Conservation (phyloP, 2,888 invertebrate species). For the Euproctis similis region DNA sequence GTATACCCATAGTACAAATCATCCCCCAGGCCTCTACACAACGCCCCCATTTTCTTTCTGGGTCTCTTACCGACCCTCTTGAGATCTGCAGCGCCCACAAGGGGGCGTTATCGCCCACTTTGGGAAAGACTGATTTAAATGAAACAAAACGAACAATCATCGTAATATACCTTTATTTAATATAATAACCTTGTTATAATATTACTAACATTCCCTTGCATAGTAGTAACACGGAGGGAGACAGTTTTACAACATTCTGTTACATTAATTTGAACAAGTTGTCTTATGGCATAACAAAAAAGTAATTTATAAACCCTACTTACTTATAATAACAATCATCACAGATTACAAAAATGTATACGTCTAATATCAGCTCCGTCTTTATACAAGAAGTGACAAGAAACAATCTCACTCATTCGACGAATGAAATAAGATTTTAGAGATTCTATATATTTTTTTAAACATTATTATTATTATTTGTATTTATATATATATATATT, state of each 20-base stretch:
- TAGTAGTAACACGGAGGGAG: background rate
- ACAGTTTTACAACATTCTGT: conserved; percentile 4
- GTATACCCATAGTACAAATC: no score
- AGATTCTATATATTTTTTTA: no score
- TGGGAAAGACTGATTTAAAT: no score
- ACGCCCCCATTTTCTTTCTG: no score
- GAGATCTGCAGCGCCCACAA: no score
- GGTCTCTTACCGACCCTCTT: no score
- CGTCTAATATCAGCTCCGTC: conserved; percentile 16
- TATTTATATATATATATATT: no score
- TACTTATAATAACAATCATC: conserved; percentile 63
- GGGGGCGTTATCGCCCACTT: no score
- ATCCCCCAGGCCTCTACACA: no score
- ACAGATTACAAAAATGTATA: conserved; percentile 48
- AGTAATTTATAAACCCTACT: conserved; percentile 32
- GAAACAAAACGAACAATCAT: conserved; percentile 6
- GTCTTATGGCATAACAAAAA: conserved; percentile 40
- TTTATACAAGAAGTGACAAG: conserved; percentile 28
- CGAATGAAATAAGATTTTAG: conserved; percentile 16
- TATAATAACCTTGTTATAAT: conserved; percentile 19
- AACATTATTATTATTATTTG: no score
- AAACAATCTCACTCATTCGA: conserved; percentile 10
- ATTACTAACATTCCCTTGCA: conserved; percentile 11
- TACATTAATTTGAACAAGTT: conserved; percentile 34
- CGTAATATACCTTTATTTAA: conserved; percentile 8